phyloP scores from a whole-genome alignment of 2,888 invertebrate species.

The Chloromyia formosa region DNA sequence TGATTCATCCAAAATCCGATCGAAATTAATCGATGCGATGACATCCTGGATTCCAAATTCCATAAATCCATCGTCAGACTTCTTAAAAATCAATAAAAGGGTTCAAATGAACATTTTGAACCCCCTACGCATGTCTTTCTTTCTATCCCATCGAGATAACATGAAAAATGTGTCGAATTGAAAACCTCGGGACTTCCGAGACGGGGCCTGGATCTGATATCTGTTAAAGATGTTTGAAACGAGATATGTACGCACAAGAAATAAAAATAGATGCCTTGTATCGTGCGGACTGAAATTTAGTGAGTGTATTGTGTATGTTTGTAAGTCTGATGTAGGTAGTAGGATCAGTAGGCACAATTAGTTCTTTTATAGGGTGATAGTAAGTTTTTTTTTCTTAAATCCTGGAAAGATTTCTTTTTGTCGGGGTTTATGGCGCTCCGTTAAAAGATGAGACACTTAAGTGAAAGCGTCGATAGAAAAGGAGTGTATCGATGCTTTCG shows the following conservation, averaged over 20 bases:
- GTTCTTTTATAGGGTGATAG: slow-evolving; percentile 35
- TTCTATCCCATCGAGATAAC: neutral
- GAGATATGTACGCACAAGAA: no score
- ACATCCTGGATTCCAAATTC: neutral
- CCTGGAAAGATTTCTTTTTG: no score
- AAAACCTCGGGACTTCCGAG: neutral
- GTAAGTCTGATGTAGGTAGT: no score
- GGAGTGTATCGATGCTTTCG: neutral
- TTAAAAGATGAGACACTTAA: slow-evolving; percentile 31
- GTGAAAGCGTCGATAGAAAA: slow-evolving; percentile 35
- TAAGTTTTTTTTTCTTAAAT: neutral
- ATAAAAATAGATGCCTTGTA: slow-evolving; percentile 22
- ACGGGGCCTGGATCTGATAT: neutral
- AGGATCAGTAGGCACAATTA: slow-evolving; percentile 19
- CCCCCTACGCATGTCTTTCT: neutral
- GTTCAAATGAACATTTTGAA: neutral
- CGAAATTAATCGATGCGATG: slow-evolving; percentile 13
- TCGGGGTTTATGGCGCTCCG: slow-evolving; percentile 4
- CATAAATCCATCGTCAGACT: slow-evolving; percentile 28
- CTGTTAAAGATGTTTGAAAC: neutral
- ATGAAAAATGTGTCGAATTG: neutral
- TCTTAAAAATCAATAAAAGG: slow-evolving; percentile 38
- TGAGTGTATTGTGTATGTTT: neutral
- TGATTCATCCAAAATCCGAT: neutral
- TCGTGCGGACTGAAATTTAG: neutral